These are phyloP conservation scores for Corythoichthys haematopterus DNA, from an alignment of 2,113 vertebrate species.

Conservation along the genomic window DNA sequence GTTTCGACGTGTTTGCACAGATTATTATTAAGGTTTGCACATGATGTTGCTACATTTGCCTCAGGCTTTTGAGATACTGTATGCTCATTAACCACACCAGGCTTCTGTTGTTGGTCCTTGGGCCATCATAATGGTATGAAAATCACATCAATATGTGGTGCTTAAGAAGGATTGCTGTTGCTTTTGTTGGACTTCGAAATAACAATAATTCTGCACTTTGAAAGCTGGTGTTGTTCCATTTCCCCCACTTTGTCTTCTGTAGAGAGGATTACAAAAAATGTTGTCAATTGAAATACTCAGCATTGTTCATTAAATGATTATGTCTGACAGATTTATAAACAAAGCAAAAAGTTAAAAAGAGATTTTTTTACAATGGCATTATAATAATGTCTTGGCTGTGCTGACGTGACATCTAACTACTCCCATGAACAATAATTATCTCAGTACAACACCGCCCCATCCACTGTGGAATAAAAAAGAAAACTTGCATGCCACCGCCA, in stretches of 20 bases:
- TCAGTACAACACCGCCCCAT: too few relatives aligned
- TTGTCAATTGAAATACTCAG: not conserved
- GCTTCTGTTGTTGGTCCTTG: slow-evolving; percentile 1
- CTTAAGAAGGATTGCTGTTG: not conserved
- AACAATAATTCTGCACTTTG: not conserved
- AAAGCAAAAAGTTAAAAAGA: too few relatives aligned
- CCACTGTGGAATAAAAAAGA: too few relatives aligned
- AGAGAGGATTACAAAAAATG: not conserved
- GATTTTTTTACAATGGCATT: too few relatives aligned
- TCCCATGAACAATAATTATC: too few relatives aligned
- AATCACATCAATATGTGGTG: not conserved
- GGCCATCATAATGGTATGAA: not conserved
- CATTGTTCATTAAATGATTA: too few relatives aligned
- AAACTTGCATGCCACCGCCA: too few relatives aligned
- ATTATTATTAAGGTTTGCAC: not conserved
- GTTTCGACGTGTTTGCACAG: not conserved
- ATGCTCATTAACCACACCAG: not conserved
- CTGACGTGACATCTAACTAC: too few relatives aligned
- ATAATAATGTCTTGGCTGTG: too few relatives aligned
- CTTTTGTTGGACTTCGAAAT: not conserved
- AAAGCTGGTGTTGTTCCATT: not conserved
- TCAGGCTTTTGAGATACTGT: not conserved
- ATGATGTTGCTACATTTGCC: not conserved
- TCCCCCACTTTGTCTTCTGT: not conserved
- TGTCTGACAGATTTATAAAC: too few relatives aligned